phyloP scores from a whole-genome alignment of 2,797 vertebrate genomes.

The Lophotriccus pileatus region DNA sequence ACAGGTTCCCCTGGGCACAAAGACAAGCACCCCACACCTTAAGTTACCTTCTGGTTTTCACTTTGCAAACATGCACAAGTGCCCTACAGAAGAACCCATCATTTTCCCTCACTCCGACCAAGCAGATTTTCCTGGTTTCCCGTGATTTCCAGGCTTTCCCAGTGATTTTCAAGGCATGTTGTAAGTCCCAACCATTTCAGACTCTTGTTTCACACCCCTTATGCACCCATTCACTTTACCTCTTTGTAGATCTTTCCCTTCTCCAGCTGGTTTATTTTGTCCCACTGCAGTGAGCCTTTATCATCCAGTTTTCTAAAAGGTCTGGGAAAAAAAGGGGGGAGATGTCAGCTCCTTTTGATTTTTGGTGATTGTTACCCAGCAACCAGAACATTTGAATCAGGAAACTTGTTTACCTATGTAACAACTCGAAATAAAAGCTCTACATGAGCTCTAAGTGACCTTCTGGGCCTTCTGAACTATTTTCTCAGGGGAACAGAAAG shows the following conservation, averaged over 20 bases:
- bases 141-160: not conserved
- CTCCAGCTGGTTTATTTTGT: slow-evolving; percentile 79
- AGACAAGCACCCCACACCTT: not conserved
- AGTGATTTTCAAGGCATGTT: not conserved
- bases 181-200: not conserved
- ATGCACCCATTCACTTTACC: slow-evolving; percentile 58
- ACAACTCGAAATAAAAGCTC: not conserved
- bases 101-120: not conserved
- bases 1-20: not conserved
- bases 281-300: slow-evolving; percentile 80
- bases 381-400: not conserved
- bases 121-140: not conserved
- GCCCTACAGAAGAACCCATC: not conserved
- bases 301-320: slow-evolving; percentile 83
- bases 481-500: slow-evolving; percentile 1
- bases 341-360: slow-evolving; percentile 3
- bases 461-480: not conserved
- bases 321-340: slow-evolving; percentile 30
- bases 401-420: not conserved
- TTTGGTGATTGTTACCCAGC: not conserved
- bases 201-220: not conserved
- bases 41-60: not conserved
- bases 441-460: not conserved
- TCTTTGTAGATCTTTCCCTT: slow-evolving; percentile 85
- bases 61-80: not conserved